phyloP scores from a whole-genome alignment of 2,888 invertebrate species.

The Yponomeuta plumbellus region DNA sequence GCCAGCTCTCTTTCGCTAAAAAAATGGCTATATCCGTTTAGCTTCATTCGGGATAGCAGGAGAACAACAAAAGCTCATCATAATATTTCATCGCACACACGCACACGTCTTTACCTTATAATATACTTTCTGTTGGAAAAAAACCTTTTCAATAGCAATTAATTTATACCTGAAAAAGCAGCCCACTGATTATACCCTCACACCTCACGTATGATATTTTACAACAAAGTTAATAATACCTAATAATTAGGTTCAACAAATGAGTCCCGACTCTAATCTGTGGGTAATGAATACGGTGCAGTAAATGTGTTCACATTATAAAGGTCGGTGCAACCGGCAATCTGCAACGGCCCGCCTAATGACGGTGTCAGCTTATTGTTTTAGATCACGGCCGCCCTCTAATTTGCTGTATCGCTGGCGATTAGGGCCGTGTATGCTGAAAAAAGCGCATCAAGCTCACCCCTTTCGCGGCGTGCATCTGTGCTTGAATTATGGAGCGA shows the following conservation, averaged over 20 bases:
- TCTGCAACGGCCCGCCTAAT: slow-evolving; percentile 51
- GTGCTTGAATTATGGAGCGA: slow-evolving; percentile 40
- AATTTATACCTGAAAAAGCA: background rate
- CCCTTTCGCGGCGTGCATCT: slow-evolving; percentile 59
- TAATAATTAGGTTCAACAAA: slow-evolving; percentile 17
- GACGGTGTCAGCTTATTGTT: slow-evolving; percentile 67
- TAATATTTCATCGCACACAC: background rate
- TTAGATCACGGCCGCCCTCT: slow-evolving; percentile 70
- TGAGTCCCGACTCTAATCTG: slow-evolving; percentile 26
- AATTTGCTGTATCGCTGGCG: slow-evolving; percentile 62
- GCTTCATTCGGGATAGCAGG: background rate
- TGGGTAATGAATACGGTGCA: slow-evolving; percentile 47
- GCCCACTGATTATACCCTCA: slow-evolving; percentile 5
- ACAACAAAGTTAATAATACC: slow-evolving; percentile 12
- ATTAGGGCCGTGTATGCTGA: slow-evolving; percentile 53
- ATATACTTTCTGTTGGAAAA: background rate
- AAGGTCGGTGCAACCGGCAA: slow-evolving; percentile 43
- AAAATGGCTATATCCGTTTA: background rate
- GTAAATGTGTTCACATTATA: slow-evolving; percentile 66
- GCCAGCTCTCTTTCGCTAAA: background rate
- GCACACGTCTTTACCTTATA: background rate
- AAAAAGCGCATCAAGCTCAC: slow-evolving; percentile 58
- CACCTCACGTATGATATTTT: slow-evolving; percentile 15
- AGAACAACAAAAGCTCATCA: background rate
- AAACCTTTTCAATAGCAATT: background rate